Percentiles rank a stretch among this genome's conserved stretches.
These are phyloP conservation scores for Myotis lucifugus DNA, from an alignment of 2,113 vertebrate genomes.

Conservation along the genomic window DNA sequence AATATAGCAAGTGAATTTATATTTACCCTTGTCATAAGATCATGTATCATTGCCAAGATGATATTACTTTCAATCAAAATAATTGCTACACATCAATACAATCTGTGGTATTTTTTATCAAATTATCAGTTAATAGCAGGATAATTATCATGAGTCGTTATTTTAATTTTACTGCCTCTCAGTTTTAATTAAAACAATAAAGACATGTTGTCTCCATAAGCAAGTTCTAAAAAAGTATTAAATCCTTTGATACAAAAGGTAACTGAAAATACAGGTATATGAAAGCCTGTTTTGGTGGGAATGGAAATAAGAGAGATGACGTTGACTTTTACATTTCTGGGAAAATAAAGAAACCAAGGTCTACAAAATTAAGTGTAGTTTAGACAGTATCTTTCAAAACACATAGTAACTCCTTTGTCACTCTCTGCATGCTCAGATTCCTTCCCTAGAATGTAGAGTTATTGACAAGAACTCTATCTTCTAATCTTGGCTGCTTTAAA, in stretches of 20 bases:
- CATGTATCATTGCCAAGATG: not conserved
- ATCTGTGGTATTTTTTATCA: not conserved
- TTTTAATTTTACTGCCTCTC: not conserved
- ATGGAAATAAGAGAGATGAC: constrained; percentile 1
- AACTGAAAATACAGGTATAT: constrained; percentile 51
- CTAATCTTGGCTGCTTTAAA: constrained; percentile 77
- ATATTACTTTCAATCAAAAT: not conserved
- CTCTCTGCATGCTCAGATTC: constrained; percentile 40
- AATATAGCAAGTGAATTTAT: not conserved
- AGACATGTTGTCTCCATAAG: not conserved
- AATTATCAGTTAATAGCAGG: not conserved
- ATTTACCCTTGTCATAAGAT: not conserved
- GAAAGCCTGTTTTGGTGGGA: constrained; percentile 6
- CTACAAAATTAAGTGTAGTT: constrained; percentile 12
- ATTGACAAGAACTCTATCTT: constrained; percentile 71
- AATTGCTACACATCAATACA: not conserved
- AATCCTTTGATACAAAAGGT: not conserved
- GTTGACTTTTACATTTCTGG: constrained; percentile 47
- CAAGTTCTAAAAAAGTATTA: not conserved
- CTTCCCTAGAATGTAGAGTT: constrained; percentile 47
- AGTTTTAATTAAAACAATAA: constrained; percentile 49
- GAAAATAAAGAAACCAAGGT: not conserved
- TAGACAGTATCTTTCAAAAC: constrained; percentile 34
- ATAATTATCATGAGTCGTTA: not conserved
- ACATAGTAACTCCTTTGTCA: not conserved